These are phyloP conservation scores for Caenorhabditis sp. DNA, from an alignment of 2,888 invertebrate genomes.

Conservation along the genomic window DNA sequence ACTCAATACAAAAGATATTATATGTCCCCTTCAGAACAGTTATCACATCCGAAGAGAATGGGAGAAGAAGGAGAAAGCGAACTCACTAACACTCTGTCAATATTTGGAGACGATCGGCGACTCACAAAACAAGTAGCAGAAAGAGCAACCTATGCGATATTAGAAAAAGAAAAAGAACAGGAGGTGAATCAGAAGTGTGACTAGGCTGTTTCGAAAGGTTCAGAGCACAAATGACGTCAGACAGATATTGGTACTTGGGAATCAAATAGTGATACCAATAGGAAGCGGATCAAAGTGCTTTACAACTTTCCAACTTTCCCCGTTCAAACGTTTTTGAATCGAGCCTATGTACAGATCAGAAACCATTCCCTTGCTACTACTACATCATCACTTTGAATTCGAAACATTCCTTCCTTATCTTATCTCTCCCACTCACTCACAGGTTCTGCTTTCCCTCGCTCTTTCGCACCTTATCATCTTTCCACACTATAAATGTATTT, in stretches of 20 bases:
- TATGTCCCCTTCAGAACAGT: background rate
- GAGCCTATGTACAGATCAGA: too few species aligned
- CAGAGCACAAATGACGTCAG: background rate
- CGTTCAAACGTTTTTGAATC: too few species aligned
- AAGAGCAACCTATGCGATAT: too few species aligned
- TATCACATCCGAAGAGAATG: conserved; percentile 18
- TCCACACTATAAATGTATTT: background rate
- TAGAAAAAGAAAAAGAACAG: background rate
- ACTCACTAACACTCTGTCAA: conserved; percentile 34
- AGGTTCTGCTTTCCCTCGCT: too few species aligned
- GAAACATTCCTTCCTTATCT: conserved; percentile 11
- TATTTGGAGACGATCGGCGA: conserved; percentile 29
- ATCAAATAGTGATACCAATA: too few species aligned
- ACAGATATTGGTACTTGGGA: too few species aligned
- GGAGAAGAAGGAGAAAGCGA: conserved; percentile 6
- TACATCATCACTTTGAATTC: conserved; percentile 3
- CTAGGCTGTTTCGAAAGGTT: background rate
- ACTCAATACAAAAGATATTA: conserved; percentile 3
- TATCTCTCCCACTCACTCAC: too few species aligned
- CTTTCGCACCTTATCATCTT: conserved; percentile 1
- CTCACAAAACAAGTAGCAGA: conserved; percentile 26
- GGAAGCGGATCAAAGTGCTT: too few species aligned
- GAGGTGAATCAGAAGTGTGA: background rate
- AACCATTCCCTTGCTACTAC: too few species aligned
- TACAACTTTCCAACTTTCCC: too few species aligned